These are phyloP conservation scores for Hirtodrosophila confusa DNA, from an alignment of 2,888 invertebrate genomes.

Conservation along the genomic window DNA sequence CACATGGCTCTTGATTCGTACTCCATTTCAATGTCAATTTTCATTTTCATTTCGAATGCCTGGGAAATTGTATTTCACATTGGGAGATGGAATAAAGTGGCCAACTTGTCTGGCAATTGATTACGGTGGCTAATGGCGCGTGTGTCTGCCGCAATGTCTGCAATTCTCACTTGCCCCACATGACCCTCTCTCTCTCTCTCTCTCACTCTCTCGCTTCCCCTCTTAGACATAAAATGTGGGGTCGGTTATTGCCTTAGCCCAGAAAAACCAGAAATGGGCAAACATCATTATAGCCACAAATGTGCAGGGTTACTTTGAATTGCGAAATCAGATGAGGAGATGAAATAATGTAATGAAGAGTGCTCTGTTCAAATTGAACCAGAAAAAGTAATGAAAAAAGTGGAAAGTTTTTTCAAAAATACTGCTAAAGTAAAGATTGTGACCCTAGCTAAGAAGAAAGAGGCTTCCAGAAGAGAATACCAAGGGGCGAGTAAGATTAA, in stretches of 20 bases:
- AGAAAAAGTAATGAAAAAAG: not conserved
- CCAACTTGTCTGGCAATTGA: slow-evolving; percentile 66
- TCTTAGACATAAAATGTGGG: slow-evolving; percentile 47
- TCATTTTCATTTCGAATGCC: slow-evolving; percentile 24
- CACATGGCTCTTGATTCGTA: slow-evolving; percentile 59
- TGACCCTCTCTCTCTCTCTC: not conserved
- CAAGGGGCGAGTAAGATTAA: too few relatives aligned
- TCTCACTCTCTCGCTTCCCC: not conserved
- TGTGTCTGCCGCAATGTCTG: slow-evolving; percentile 57
- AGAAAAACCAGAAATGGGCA: slow-evolving; percentile 41
- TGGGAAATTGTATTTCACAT: slow-evolving; percentile 47
- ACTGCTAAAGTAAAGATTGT: not conserved
- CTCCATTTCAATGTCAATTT: slow-evolving; percentile 75
- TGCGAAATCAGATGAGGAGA: slow-evolving; percentile 27
- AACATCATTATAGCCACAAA: slow-evolving; percentile 26
- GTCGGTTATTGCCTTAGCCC: slow-evolving; percentile 57
- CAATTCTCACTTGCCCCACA: slow-evolving; percentile 23
- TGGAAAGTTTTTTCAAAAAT: not conserved
- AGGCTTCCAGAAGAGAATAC: too few relatives aligned
- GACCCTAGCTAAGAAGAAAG: not conserved
- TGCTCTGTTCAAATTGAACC: slow-evolving; percentile 7
- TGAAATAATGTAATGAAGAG: slow-evolving; percentile 29
- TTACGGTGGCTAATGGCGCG: slow-evolving; percentile 54
- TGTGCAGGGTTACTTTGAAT: slow-evolving; percentile 26
- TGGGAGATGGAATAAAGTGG: slow-evolving; percentile 35